Evolutionary conservation across 1,140 invertebrate genomes (phyloP), one percentile per base, ranked within the genome.

Genomic region (Micrasema minimum): DNA sequence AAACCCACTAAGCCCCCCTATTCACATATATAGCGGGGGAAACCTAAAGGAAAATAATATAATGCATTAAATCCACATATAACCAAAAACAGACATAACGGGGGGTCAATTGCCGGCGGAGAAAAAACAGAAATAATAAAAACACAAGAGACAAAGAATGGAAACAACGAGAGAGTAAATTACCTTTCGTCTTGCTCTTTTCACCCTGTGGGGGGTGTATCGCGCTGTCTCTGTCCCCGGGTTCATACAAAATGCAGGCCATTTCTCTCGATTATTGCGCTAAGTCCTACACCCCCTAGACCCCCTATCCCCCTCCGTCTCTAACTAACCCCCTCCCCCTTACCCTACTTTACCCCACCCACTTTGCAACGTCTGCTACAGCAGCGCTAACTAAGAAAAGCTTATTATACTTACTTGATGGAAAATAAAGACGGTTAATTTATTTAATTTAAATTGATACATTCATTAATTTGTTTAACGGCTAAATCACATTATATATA

Each of bases 221-320:
- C 18, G n/a, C 31, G 14, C 37, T 35, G 48, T 75, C 73, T 22
- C 61, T 69, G 9, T 75, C 66, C 31, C 35, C 26, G 35, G 66
- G 65, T 80, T 79, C 79, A 80, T 80, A 79, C 77, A 78, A 80
- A 80, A 80, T 81, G 80, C 80, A 79, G 78, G 79, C 79, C 79
- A 80, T 81, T 81, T 80, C 79, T 80, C 78, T 79, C 79, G 78
- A 80, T 81, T 81, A 80, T 80, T 78, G 79, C 75, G 66, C 73
- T 72, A 71, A 75, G 72, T n/a, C n/a, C n/a, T n/a, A n/a, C n/a
- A n/a, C n/a, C n/a, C n/a, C n/a, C n/a, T n/a, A n/a, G n/a, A n/a
- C n/a, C n/a, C n/a, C 69, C 72, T 67, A 48, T 55, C 51, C 69
- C 69, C 59, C 48, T 12, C 18, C 62, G 31, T 61, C 59, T 10